Percentiles rank a stretch among this genome's conserved stretches.
phyloP scores from a whole-genome alignment of 2,888 invertebrate genomes.

The Drosophila infuscata region DNA sequence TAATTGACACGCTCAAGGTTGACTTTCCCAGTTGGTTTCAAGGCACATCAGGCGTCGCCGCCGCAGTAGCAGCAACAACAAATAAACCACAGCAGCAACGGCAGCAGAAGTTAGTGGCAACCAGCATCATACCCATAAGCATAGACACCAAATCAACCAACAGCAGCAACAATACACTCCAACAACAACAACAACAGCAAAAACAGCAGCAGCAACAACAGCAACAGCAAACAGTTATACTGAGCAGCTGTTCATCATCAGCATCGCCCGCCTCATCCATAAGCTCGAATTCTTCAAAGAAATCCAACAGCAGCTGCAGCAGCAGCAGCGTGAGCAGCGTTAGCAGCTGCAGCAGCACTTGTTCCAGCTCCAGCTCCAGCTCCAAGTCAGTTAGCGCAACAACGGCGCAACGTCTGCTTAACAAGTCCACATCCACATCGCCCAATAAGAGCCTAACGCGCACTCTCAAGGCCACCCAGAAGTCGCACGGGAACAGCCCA shows the following conservation, averaged over 20 bases:
- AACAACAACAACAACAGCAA: conserved; percentile 64
- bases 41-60: conserved; percentile 58
- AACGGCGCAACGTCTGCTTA: conserved; percentile 67
- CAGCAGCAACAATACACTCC: conserved; percentile 76
- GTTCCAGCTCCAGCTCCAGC: conserved; percentile 63
- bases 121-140: conserved; percentile 67
- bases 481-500: conserved; percentile 58
- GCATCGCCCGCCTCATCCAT: conserved; percentile 83
- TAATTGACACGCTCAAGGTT: conserved; percentile 95
- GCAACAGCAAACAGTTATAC: conserved; percentile 65
- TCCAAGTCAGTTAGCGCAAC: conserved; percentile 48
- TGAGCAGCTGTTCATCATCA: conserved; percentile 71
- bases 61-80: conserved; percentile 39
- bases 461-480: conserved; percentile 72
- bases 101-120: conserved; percentile 60
- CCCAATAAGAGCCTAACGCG: conserved; percentile 71
- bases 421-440: conserved; percentile 66
- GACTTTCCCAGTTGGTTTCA: conserved; percentile 98
- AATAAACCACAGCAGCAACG: conserved; percentile 58
- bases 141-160: conserved; percentile 64
- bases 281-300: conserved; percentile 81
- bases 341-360: conserved; percentile 57
- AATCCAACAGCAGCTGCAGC: conserved; percentile 71
- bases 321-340: conserved; percentile 60
- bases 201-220: conserved; percentile 52